Evolutionary conservation across 2,113 vertebrate species (phyloP).

Genomic region (Merops nubicus): DNA sequence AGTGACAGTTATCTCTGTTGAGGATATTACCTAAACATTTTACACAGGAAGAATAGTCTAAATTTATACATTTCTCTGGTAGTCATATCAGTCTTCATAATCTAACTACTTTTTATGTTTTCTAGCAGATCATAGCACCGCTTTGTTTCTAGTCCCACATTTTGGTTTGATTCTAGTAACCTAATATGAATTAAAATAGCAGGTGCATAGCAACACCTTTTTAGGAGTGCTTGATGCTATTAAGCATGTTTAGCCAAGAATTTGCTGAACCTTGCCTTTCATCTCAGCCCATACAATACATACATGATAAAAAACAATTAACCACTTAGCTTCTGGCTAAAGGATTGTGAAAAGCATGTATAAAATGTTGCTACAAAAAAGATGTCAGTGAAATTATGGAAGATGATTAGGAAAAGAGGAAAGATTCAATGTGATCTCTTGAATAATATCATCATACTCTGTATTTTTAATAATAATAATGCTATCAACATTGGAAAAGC

Average conservation of each 20-base stretch:
- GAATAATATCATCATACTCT: not conserved
- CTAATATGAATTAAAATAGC: slow-evolving; percentile 1
- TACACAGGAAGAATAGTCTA: not conserved
- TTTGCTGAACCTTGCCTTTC: not conserved
- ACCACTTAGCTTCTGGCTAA: not conserved
- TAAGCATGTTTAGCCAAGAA: not conserved
- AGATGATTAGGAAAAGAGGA: not conserved
- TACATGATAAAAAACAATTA: not conserved
- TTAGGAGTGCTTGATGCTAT: slow-evolving; percentile 11
- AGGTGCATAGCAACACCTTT: slow-evolving; percentile 15
- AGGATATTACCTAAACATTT: not conserved
- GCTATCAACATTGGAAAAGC: not conserved
- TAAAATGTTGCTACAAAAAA: not conserved
- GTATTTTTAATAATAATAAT: not conserved
- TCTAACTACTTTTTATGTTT: not conserved
- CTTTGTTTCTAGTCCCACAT: slow-evolving; percentile 17
- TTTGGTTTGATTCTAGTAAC: slow-evolving; percentile 37
- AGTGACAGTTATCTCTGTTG: not conserved
- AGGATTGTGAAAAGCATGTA: not conserved
- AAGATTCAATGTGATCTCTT: not conserved
- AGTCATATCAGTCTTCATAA: not conserved
- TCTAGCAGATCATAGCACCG: not conserved
- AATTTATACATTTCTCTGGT: not conserved
- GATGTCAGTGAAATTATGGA: not conserved
- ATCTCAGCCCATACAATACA: not conserved